phyloP scores from a whole-genome alignment of 1,140 invertebrate genomes.

The Bombus balteatus region DNA sequence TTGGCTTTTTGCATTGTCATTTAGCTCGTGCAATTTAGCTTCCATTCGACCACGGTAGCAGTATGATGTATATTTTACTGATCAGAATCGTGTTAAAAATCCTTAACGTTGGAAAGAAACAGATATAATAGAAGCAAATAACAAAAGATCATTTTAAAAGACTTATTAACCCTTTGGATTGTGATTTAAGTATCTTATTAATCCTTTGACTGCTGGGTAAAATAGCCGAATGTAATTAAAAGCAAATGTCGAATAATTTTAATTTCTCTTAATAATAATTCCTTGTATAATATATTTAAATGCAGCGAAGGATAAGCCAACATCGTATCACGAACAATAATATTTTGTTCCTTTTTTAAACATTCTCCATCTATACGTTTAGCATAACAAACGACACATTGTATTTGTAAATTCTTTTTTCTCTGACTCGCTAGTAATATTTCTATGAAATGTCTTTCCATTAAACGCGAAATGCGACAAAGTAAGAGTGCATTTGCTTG shows the following conservation, averaged over 20 bases:
- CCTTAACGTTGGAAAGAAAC: neutral
- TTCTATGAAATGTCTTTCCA: slow-evolving; percentile 4
- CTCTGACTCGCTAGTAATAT: neutral
- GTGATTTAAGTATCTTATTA: neutral
- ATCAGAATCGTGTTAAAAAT: neutral
- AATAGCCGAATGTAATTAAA: neutral
- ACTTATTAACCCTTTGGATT: neutral
- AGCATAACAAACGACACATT: neutral
- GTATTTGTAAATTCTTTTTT: neutral
- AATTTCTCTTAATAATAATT: neutral
- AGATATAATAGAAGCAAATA: neutral
- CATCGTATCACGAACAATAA: neutral
- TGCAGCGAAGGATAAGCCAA: neutral
- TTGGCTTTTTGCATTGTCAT: neutral
- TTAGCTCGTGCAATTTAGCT: neutral
- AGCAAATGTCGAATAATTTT: neutral
- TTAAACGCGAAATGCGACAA: neutral
- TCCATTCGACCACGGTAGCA: too few species aligned
- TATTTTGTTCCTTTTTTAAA: neutral
- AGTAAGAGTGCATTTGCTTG: neutral
- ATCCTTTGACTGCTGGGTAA: neutral
- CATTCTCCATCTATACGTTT: neutral
- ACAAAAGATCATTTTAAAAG: neutral
- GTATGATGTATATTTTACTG: neutral
- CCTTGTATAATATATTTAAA: neutral